Evolutionary conservation across 2,797 vertebrate genomes (phyloP).

Genomic region (Dendrocincla tyrannina): DNA sequence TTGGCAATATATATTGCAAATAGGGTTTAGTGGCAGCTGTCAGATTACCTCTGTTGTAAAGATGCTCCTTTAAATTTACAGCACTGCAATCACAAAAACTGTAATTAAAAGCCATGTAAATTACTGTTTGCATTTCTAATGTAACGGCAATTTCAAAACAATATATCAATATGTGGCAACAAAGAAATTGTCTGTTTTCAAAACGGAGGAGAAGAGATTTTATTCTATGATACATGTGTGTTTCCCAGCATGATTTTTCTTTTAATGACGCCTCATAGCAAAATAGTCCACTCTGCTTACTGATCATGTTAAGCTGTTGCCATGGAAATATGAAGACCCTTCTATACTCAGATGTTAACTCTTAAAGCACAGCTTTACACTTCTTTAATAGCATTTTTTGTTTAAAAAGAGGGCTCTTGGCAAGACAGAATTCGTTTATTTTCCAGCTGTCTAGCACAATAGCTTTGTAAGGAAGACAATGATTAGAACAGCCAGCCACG

Average conservation of each 20-base stretch:
- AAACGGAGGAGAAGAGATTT: constrained; percentile 8
- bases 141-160: constrained; percentile 37
- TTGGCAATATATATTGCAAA: background rate
- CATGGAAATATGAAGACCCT: constrained; percentile 61
- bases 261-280: constrained; percentile 56
- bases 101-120: constrained; percentile 56
- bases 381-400: background rate
- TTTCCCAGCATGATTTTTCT: constrained; percentile 38
- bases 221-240: constrained; percentile 38
- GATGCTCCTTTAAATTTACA: constrained; percentile 30
- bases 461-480: background rate
- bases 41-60: constrained; percentile 27
- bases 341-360: constrained; percentile 48
- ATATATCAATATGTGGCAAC: constrained; percentile 9
- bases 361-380: constrained; percentile 22
- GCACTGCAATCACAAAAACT: constrained; percentile 12
- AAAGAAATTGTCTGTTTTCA: constrained; percentile 18
- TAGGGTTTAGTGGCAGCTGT: constrained; percentile 29
- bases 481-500: background rate
- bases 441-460: background rate
- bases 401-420: background rate
- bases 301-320: constrained; percentile 69
- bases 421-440: background rate
- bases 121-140: constrained; percentile 44
- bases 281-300: constrained; percentile 61